phyloP scores from a whole-genome alignment of 2,888 invertebrate species.

The Lepidochrysops patricia region DNA sequence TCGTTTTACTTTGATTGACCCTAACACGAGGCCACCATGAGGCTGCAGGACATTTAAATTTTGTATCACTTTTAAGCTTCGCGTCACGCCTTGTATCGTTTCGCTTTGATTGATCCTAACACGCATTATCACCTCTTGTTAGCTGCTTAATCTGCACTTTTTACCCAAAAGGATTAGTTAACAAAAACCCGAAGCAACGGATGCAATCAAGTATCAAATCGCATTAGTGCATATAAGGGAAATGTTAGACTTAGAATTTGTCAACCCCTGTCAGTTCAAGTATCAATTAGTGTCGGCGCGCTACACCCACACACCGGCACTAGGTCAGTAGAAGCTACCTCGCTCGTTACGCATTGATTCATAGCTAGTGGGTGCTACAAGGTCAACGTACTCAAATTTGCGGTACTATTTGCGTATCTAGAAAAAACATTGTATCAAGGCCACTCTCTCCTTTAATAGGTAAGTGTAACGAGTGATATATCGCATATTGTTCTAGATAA shows the following conservation, averaged over 20 bases:
- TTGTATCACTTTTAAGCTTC: too few relatives aligned
- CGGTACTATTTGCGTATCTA: constrained; percentile 67
- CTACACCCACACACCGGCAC: constrained; percentile 57
- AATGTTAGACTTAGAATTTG: constrained; percentile 24
- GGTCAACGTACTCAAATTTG: constrained; percentile 70
- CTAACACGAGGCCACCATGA: too few relatives aligned
- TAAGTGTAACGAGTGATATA: constrained; percentile 74
- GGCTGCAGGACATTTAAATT: too few relatives aligned
- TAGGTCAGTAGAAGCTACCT: constrained; percentile 66
- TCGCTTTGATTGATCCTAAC: too few relatives aligned
- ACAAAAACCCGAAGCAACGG: neutral
- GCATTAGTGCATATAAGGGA: neutral
- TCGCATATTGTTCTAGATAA: constrained; percentile 69
- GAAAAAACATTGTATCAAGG: constrained; percentile 69
- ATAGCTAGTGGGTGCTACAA: constrained; percentile 58
- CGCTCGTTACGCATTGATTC: constrained; percentile 47
- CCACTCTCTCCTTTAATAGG: constrained; percentile 69
- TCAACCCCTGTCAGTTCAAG: constrained; percentile 34
- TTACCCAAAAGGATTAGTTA: too few relatives aligned
- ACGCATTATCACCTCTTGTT: neutral
- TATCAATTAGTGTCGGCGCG: constrained; percentile 23
- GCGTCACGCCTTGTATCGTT: too few relatives aligned
- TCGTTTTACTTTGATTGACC: too few relatives aligned
- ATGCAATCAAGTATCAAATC: constrained; percentile 18
- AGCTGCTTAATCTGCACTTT: neutral